Conservation (phyloP, 2,113 vertebrate genomes). For the Mirza zaza region DNA sequence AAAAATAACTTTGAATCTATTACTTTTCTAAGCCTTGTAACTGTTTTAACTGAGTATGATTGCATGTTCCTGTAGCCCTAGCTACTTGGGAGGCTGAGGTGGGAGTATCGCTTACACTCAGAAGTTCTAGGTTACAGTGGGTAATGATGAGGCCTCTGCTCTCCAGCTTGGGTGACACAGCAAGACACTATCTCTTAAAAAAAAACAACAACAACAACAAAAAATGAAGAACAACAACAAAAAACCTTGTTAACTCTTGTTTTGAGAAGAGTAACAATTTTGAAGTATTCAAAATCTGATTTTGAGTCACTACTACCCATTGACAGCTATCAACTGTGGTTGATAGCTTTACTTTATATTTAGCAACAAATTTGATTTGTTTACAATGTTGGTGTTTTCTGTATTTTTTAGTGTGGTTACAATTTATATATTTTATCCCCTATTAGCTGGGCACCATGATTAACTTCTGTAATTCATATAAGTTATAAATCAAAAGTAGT, state of each 20-base stretch:
- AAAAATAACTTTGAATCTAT: not conserved
- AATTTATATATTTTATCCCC: not conserved
- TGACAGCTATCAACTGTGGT: not conserved
- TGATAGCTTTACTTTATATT: not conserved
- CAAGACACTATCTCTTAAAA: too few relatives aligned
- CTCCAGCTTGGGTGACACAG: too few relatives aligned
- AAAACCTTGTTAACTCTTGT: not conserved
- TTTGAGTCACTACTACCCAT: not conserved
- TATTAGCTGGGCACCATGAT: not conserved
- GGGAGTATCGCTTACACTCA: too few relatives aligned
- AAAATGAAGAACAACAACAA: too few relatives aligned
- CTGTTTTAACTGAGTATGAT: too few relatives aligned
- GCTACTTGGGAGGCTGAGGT: too few relatives aligned
- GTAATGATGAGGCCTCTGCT: too few relatives aligned
- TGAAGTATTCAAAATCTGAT: not conserved
- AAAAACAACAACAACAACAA: too few relatives aligned
- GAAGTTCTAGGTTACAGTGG: too few relatives aligned
- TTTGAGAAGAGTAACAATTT: conserved; percentile 18
- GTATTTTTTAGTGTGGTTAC: not conserved
- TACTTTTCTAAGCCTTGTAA: not conserved
- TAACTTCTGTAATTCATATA: not conserved
- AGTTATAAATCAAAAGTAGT: conserved; percentile 2
- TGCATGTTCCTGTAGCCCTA: too few relatives aligned
- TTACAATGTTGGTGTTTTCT: not conserved
- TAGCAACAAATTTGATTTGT: not conserved